These are phyloP conservation scores for Threskiornis aethiopicus DNA, from an alignment of 2,797 vertebrate species.

Conservation along the genomic window DNA sequence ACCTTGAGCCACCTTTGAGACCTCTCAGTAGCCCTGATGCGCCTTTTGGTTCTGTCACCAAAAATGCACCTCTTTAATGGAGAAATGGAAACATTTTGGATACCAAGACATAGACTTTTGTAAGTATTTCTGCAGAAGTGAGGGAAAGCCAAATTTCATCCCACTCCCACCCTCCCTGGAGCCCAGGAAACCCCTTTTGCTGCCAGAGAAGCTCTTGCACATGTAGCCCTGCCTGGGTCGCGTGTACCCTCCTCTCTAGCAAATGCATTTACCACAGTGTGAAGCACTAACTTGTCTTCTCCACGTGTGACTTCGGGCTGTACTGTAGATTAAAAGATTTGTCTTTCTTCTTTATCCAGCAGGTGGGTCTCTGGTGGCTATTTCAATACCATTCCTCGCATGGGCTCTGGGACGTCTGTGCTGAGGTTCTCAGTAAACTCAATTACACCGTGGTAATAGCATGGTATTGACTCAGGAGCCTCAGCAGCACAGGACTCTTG, in stretches of 20 bases:
- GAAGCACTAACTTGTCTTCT: slow-evolving; percentile 10
- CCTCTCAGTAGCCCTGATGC: neutral
- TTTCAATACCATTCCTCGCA: slow-evolving; percentile 23
- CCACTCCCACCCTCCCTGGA: neutral
- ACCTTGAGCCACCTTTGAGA: neutral
- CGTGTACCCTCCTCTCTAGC: neutral
- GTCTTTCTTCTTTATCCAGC: slow-evolving; percentile 50
- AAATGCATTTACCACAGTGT: neutral
- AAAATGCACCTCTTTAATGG: neutral
- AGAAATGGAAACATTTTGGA: neutral
- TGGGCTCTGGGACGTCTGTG: slow-evolving; percentile 32
- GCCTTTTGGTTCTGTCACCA: neutral
- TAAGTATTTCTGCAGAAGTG: neutral
- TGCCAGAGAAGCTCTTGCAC: neutral
- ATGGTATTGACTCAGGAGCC: slow-evolving; percentile 62
- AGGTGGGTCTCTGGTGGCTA: slow-evolving; percentile 55
- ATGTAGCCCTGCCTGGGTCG: neutral
- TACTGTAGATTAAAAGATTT: slow-evolving; percentile 51
- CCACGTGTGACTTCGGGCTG: neutral
- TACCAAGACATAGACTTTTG: neutral
- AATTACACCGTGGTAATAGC: slow-evolving; percentile 58
- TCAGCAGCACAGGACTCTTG: slow-evolving; percentile 52
- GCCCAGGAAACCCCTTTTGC: neutral
- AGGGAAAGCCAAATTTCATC: neutral
- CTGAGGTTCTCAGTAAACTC: slow-evolving; percentile 59